Base-by-base conservation (phyloP, 2,888 invertebrate species). In the Campoletis raptor region DNA sequence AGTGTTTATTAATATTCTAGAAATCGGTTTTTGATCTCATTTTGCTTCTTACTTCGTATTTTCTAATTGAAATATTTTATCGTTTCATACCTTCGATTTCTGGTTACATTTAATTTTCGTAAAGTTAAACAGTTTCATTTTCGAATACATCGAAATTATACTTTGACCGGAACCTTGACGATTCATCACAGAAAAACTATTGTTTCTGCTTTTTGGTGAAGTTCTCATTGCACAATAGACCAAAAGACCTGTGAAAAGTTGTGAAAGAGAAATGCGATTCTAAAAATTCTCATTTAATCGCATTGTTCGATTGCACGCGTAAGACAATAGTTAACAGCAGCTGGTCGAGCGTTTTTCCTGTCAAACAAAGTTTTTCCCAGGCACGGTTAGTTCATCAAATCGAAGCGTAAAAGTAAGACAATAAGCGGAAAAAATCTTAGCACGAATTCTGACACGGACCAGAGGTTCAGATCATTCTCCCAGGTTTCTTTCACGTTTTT, bases 341-440 rank as follows among this genome's bases (percentile, higher is more conserved):
- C 48, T 37, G 80, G 8, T 21, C n/a, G 36, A 72, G 37, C 36
- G 61, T 30, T 57, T 61, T 73, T 21, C n/a, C 0, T 18, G 66
- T 67, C 54, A 24, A 81, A 66, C 48, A 10, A 61, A 48, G n/a
- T 37, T 37, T 73, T 37, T 9, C 10, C n/a, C 30, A 54, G 6
- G 21, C 40, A 37, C 37, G 67, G 30, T 40, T 70, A 66, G 37
- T 67, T 48, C 45, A 81, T 74, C 66, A 83, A 89, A 91, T 91
- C 91, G 89, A 89, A 89, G 90, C 92, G 91, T 92, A 89, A 92
- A 92, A 91, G 85, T 91, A 91, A 92, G 90, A 93, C 92, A 92
- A 93, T 92, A 90, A 91, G 89, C 90, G 90, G 92, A 91, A 92
- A 92, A 92, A 91, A 82, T 86, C 83, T 84, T 85, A 69, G 81